Base-by-base conservation (phyloP, 2,888 invertebrate genomes). In the Tachina grossa region DNA sequence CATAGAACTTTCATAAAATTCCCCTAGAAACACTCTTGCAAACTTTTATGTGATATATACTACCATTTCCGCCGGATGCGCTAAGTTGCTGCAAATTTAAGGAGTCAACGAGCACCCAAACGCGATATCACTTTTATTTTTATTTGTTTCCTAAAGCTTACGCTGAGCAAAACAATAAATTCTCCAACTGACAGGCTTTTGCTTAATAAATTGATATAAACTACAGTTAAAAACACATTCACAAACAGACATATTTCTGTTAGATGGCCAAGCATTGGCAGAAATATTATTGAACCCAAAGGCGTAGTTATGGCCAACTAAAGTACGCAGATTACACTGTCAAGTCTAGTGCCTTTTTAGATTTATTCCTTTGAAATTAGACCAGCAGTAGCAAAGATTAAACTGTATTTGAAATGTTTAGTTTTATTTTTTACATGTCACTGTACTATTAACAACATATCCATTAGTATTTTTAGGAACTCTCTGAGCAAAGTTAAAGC, bases 161-260 rank as follows among this genome's bases (percentile, higher is more conserved):
- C 57, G 11, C 59, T 43, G 41, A 57, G 57, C 41, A 49, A 81
- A 57, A 59, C 68, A 69, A 78, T 85, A 85, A 85, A 85, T 85
- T 82, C 74, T 63, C 74, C 57, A 69, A 78, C 74, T 85, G 81
- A 82, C 81, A 85, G 69, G 69, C 77, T 69, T 63, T 81, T 85
- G 85, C 82, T 82, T 82, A 78, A 31, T n/a, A 41, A 74, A 77
- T 74, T 72, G 72, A 75, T 69, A 75, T 68, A 39, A 11, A 69
- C 43, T 11, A 41, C 11, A 55, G 61, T 63, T 13, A 31, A 59
- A 39, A n/a, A 51, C 13, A 45, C 10, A 57, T 14, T 39, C 11
- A 66, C 19, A 55, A 22, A 22, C 13, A 9, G 31, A 0, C 63
- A 65, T 49, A 5, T 43, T 43, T 57, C 2, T 51, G 31, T 11